Conservation (phyloP, 2,113 vertebrate genomes). For the Cynopterus brachyotis region DNA sequence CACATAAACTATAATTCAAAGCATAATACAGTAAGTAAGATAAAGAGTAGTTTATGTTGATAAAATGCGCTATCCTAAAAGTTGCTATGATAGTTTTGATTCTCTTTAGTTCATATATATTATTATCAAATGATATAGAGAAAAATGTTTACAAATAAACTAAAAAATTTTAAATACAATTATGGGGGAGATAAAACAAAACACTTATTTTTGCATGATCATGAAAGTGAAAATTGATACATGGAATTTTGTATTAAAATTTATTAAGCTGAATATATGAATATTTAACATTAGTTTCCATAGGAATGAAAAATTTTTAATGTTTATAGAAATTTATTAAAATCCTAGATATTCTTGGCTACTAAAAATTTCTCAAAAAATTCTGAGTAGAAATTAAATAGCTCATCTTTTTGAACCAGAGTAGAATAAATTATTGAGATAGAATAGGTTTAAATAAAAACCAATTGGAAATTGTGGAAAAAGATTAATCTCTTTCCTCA, state of each 20-base stretch:
- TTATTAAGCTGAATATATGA: not conserved
- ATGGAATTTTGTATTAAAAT: conserved; percentile 4
- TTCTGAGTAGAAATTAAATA: conserved; percentile 34
- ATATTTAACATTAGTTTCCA: not conserved
- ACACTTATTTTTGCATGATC: not conserved
- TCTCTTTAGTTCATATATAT: not conserved
- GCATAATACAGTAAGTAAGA: not conserved
- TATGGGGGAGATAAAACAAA: not conserved
- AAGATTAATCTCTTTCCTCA: not conserved
- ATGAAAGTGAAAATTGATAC: conserved; percentile 4
- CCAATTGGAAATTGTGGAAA: not conserved
- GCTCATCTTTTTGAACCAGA: not conserved
- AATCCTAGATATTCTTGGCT: not conserved
- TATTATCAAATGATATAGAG: conserved; percentile 18
- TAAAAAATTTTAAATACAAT: not conserved
- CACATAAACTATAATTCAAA: not conserved
- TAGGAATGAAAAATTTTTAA: not conserved
- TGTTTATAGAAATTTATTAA: not conserved
- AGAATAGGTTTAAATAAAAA: not conserved
- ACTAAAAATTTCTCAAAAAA: not conserved
- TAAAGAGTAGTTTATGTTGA: not conserved
- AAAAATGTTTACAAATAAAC: conserved; percentile 32
- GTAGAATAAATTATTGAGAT: not conserved
- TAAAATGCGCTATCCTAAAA: not conserved
- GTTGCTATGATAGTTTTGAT: not conserved